Base-by-base conservation (phyloP, 1,140 invertebrate species). In the Vanessa tameamea region DNA sequence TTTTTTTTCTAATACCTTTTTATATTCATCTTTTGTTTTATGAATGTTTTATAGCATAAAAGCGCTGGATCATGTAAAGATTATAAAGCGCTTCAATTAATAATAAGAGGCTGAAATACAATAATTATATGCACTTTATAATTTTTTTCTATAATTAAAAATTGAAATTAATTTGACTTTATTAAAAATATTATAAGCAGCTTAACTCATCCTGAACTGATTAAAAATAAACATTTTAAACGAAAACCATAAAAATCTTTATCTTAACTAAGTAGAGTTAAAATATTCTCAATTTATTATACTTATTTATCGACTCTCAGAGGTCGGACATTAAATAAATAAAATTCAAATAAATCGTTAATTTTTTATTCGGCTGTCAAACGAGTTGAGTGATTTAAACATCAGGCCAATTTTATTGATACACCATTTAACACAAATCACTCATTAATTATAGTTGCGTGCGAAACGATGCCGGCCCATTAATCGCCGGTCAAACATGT, bases 351-450 rank as follows among this genome's bases (percentile, higher is more conserved):
- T 66, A 26, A 72, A 53, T 57, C 37, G 23, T 53, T 63, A 65
- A n/a, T 9, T 65, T 57, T 64, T 74, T 26, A 69, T 75, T 65
- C 14, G 43, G 26, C 65, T 73, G 65, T 75, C 67, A 65, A 69
- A 50, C 48, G 47, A n/a, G 23, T 37, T 59, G 23, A 64, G 47
- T 75, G 67, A 74, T 69, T 59, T 69, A 64, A 50, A 74, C 72
- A 47, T 69, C 50, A 64, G 61, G 51, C 63, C 68, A 74, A 63
- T 78, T 77, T 78, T 82, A 85, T 82, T 82, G 82, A 79, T 82
- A 80, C 72, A 79, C 69, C 76, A 79, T 78, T 85, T 81, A 83
- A 83, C 82, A 81, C 76, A 84, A 84, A 82, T 81, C 82, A 84
- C 72, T 77, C 68, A 75, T 79, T 83, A 83, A 82, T 84, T 80